Conservation (phyloP, 2,888 invertebrate species). For the Palloptera scutellata region DNA sequence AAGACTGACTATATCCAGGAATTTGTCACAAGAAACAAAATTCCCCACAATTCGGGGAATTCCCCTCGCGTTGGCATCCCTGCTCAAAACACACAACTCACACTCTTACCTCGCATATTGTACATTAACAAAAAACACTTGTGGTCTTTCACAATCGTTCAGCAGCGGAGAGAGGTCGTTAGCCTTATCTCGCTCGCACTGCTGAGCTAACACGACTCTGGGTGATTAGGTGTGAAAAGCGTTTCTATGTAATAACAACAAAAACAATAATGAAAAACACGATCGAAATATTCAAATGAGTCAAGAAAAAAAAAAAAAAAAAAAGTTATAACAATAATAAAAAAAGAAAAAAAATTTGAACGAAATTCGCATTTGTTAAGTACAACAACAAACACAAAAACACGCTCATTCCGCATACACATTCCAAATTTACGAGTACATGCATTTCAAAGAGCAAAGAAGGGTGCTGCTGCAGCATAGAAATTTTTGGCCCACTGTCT, state of each 20-base stretch:
- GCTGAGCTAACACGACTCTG: background rate
- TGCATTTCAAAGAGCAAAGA: background rate
- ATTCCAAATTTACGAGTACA: background rate
- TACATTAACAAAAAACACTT: background rate
- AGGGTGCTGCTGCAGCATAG: too few species aligned
- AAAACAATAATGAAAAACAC: constrained; percentile 9
- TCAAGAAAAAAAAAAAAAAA: constrained; percentile 3
- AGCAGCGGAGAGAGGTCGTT: constrained; percentile 32
- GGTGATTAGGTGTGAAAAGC: constrained; percentile 37
- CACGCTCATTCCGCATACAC: background rate
- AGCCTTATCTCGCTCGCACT: constrained; percentile 35
- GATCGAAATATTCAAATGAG: background rate
- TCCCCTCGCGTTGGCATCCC: too few species aligned
- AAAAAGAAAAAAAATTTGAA: constrained; percentile 15
- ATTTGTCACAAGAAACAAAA: too few species aligned
- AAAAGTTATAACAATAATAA: too few species aligned
- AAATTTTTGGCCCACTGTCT: too few species aligned
- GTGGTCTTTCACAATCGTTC: constrained; percentile 2
- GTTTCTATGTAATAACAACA: constrained; percentile 15
- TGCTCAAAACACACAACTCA: too few species aligned
- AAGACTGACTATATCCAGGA: too few species aligned
- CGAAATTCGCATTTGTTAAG: constrained; percentile 21
- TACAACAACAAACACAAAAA: constrained; percentile 1
- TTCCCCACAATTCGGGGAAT: too few species aligned
- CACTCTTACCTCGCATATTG: too few species aligned